Evolutionary conservation across 2,113 vertebrate species (phyloP), one percentile per base, ranked within the genome.

Genomic region (Marcusenius ussheri): DNA sequence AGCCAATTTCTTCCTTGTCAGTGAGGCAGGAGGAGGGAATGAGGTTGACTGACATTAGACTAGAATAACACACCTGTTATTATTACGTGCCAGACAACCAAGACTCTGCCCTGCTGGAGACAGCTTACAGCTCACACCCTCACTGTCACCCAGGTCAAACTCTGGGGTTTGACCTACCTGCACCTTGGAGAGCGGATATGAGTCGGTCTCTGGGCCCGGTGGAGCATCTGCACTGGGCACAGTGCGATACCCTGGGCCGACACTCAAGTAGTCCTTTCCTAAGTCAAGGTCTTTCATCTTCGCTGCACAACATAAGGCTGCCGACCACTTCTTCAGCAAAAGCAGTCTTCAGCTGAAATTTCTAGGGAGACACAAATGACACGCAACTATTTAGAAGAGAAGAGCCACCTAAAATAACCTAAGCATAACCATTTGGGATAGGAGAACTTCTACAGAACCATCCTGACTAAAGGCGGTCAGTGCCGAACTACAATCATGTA

Each of bases 211-310:
- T 91, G 92, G 94, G 50, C 95, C 95, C 87, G 95, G 93, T 0
- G 93, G 88, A 83, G 93, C 89, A 47, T 93, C 92, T 93, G 96
- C 96, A 91, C 93, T 95, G 49, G 94, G 94, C 91, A 96, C 96
- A 24, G 93, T 95, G 91, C 95, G 95, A 89, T 97, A 98, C 42
- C 95, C 96, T 89, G 97, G 95, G 90, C 96, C 96, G 92, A 97
- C 95, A 93, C 96, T 97, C 92, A 96, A 92, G 91, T 97, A 96
- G 86, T 97, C 97, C 94, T 96, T 96, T 94, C 97, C 97, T 95
- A 96, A 95, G 94, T 98, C 97, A 94, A 98, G 96, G 91, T 97
- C 96, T 96, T 97, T 98, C 98, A 98, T 98, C 94, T 96, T 97
- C 94, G 94, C 91, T 92, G 83, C 92, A 92, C 92, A 91, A 93